phyloP scores from a whole-genome alignment of 2,888 invertebrate species.

The Endomychus coccineus region DNA sequence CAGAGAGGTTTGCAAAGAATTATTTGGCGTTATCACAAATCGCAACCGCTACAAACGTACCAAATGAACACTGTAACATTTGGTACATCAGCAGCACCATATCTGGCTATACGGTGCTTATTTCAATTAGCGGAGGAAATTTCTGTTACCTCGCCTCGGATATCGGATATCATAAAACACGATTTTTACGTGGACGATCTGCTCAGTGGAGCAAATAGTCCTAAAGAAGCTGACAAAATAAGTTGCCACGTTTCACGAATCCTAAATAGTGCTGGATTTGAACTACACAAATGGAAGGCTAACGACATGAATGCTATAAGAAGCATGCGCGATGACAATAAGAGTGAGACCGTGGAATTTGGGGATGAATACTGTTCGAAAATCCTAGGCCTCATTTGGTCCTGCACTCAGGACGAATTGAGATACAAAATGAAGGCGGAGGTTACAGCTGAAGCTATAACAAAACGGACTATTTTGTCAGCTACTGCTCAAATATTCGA shows the following conservation, averaged over 20 bases:
- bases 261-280: slow-evolving; percentile 13
- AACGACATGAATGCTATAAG: too few relatives aligned
- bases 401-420: slow-evolving; percentile 1
- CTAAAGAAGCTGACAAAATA: too few relatives aligned
- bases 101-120: slow-evolving; percentile 19
- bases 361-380: slow-evolving; percentile 6
- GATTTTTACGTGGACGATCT: slow-evolving; percentile 20
- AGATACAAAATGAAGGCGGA: neutral
- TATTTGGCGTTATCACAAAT: slow-evolving; percentile 17
- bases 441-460: slow-evolving; percentile 2
- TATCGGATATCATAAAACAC: slow-evolving; percentile 12
- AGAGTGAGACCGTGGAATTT: too few relatives aligned
- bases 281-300: slow-evolving; percentile 19
- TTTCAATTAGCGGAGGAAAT: slow-evolving; percentile 18
- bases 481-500: slow-evolving; percentile 24
- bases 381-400: slow-evolving; percentile 7
- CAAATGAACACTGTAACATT: slow-evolving; percentile 22
- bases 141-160: slow-evolving; percentile 11
- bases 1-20: slow-evolving; percentile 20
- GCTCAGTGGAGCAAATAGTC: slow-evolving; percentile 15
- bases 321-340: too few relatives aligned
- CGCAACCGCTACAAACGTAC: slow-evolving; percentile 12
- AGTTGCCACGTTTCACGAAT: slow-evolving; percentile 14
- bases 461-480: slow-evolving; percentile 18
- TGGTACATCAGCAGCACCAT: slow-evolving; percentile 20